Evolutionary conservation across 2,888 invertebrate genomes (phyloP), one percentile per base, ranked within the genome.

Genomic region (Hirudinaria manillensis): DNA sequence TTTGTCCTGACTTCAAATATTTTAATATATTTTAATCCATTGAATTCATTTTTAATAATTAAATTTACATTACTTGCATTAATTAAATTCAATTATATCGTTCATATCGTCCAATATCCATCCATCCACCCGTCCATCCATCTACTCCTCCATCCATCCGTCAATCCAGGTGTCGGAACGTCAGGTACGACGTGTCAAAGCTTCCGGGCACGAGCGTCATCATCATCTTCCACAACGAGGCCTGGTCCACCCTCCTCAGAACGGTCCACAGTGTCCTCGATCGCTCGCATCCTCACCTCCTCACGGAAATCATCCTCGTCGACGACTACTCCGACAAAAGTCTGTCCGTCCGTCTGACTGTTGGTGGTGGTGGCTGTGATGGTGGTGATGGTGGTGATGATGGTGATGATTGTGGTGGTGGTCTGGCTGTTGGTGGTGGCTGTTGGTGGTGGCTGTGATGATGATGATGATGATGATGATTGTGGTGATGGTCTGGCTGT

Each of bases 161-260:
- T 29, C 13, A n/a, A 24, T 13, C n/a, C 94, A 79, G 95, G 95
- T 86, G 94, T 0, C 89, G 95, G 78, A 94, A 95, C 86, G 90
- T 92, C 82, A 93, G 94, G 93, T 94, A 80, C 81, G 84, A 74
- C 36, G 24, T 75, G 2, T 27, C 6, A 16, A 27, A 21, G n/a
- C 66, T 77, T n/a, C 76, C 77, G 0, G 70, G 72, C 53, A 74
- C 75, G n/a, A 77, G 76, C 61, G 77, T 79, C 65, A 77, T 79
- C 34, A 75, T 79, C 19, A 76, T 78, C 34, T 79, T 79, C 72
- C 78, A 78, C 76, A 79, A 79, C 56, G 79, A 79, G 70, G 78
- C 79, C 6, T 65, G 78, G 65, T 77, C 77, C 1, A 74, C 77
- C 13, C 65, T 79, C 13, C 72, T 79, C 13, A 73, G 79, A 21